Evolutionary conservation across 2,113 vertebrate species (phyloP).

Genomic region (Archilochus colubris): DNA sequence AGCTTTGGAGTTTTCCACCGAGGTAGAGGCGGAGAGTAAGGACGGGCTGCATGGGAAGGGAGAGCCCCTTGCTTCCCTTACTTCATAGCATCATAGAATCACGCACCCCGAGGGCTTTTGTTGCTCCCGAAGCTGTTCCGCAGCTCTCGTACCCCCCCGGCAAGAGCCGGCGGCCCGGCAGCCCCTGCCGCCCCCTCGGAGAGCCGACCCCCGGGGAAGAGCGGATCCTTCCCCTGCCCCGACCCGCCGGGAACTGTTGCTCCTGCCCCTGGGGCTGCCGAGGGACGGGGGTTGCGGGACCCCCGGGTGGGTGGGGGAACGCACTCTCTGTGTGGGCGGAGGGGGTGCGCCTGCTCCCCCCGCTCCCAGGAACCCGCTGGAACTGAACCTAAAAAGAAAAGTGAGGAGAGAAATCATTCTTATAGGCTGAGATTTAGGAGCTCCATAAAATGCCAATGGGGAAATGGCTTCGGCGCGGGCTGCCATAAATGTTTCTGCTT

Average conservation of each 20-base stretch:
- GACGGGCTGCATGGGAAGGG: neutral
- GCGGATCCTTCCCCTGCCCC: neutral
- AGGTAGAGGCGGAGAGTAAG: neutral
- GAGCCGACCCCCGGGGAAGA: neutral
- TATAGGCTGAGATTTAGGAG: conserved; percentile 23
- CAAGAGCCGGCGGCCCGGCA: neutral
- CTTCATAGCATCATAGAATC: neutral
- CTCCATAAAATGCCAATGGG: conserved; percentile 15
- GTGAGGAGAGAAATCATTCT: neutral
- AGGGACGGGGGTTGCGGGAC: neutral
- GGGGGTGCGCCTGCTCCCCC: neutral
- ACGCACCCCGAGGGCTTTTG: neutral
- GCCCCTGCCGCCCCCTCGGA: too few relatives aligned
- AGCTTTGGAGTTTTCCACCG: conserved; percentile 27
- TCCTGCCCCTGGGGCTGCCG: neutral
- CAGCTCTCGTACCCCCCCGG: neutral
- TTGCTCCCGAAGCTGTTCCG: neutral
- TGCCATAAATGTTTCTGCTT: conserved; percentile 35
- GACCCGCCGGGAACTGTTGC: conserved; percentile 32
- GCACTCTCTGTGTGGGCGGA: neutral
- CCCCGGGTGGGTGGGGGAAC: neutral
- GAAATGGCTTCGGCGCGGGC: neutral
- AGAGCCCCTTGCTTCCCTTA: neutral
- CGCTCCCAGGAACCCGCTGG: neutral
- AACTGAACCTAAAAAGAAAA: conserved; percentile 5